Conservation (phyloP, 1,140 invertebrate genomes). For the Theocolax elegans region DNA sequence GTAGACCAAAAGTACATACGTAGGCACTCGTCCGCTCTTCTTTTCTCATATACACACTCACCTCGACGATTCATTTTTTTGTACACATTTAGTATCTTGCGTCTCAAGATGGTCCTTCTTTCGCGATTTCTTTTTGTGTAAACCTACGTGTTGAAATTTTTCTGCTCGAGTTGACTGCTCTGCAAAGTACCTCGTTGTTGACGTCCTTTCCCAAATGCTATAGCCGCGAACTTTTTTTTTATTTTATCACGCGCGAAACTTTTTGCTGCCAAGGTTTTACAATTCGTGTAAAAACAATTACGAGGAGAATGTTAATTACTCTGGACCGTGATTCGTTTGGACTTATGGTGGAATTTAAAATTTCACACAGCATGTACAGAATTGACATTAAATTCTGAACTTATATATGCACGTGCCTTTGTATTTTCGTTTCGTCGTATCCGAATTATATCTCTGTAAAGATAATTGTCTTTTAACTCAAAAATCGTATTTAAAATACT, state of each 20-base stretch:
- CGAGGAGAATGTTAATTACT: not conserved
- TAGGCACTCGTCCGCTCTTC: not conserved
- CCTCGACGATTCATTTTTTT: not conserved
- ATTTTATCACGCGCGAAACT: not conserved
- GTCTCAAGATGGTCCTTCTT: no score
- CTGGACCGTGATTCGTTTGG: not conserved
- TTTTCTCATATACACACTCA: not conserved
- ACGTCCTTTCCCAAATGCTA: no score
- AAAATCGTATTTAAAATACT: not conserved
- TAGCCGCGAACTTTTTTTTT: not conserved
- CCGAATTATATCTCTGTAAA: no score
- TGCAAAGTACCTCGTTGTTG: no score
- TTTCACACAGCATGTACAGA: no score
- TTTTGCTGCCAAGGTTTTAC: not conserved
- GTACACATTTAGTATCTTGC: no score
- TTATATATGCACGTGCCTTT: no score
- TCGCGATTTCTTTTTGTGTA: not conserved
- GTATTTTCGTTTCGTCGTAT: no score
- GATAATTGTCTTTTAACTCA: no score
- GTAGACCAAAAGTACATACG: slow-evolving; percentile 38
- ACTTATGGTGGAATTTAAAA: not conserved
- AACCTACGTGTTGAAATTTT: not conserved
- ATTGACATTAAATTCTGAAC: no score
- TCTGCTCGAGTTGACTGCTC: not conserved
- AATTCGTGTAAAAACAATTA: not conserved